A percentile compares a stretch with the other conserved stretches of the same genome.
Conservation (phyloP, 2,113 vertebrate species). For the Pandion haliaetus region DNA sequence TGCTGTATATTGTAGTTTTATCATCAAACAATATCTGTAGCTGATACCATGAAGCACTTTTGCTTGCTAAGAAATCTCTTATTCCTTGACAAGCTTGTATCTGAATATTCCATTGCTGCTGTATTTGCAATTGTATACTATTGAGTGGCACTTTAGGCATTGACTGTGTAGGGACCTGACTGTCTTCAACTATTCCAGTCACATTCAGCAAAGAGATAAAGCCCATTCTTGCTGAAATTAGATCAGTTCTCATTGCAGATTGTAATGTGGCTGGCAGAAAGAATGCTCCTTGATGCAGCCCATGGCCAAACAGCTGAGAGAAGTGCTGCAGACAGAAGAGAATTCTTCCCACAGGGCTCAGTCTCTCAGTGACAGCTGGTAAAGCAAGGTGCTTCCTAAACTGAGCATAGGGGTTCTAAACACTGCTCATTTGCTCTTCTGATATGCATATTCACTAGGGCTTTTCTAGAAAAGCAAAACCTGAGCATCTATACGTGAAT, state of each 20-base stretch:
- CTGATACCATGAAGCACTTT: background rate
- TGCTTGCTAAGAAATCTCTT: background rate
- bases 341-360: background rate
- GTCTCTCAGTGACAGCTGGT: background rate
- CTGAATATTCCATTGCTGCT: background rate
- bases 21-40: background rate
- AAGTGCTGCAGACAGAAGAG: background rate
- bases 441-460: background rate
- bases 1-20: background rate
- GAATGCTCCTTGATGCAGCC: background rate
- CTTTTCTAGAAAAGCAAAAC: background rate
- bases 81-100: background rate
- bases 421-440: background rate
- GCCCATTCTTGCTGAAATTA: background rate
- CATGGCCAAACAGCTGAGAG: background rate
- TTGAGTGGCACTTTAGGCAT: background rate
- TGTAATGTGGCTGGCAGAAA: background rate
- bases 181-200: background rate
- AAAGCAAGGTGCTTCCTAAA: background rate
- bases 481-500: background rate
- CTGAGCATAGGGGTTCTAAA: background rate
- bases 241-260: background rate
- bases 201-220: background rate
- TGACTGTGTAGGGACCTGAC: background rate
- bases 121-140: background rate